These are phyloP conservation scores for Lucinisca nassula DNA, from an alignment of 2,888 invertebrate genomes.

Conservation along the genomic window DNA sequence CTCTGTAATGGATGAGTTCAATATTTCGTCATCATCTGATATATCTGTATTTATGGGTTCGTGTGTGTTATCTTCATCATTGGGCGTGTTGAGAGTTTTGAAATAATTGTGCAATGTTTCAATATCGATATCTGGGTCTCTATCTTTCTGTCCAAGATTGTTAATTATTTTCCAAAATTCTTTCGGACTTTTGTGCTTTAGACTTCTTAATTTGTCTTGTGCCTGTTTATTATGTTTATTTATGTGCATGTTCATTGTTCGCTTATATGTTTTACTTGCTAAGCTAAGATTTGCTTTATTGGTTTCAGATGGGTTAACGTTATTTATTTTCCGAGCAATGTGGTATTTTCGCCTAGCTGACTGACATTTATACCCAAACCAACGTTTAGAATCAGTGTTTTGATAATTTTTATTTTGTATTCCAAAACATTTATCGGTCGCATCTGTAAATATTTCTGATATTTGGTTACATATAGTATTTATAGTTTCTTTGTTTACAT, in stretches of 20 bases:
- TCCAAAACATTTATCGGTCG: neutral
- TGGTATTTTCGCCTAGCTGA: neutral
- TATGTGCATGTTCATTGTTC: neutral
- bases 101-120: neutral
- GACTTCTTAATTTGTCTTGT: neutral
- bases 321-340: neutral
- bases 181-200: neutral
- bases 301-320: neutral
- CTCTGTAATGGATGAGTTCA: neutral
- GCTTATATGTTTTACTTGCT: neutral
- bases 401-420: neutral
- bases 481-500: neutral
- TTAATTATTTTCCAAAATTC: neutral
- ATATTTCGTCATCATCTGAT: neutral
- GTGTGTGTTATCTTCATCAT: neutral
- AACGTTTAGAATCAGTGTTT: neutral
- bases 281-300: neutral
- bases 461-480: neutral
- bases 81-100: neutral
- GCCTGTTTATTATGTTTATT: neutral
- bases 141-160: neutral
- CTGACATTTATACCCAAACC: neutral
- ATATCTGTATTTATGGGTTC: neutral
- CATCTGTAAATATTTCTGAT: neutral
- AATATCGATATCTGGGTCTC: neutral